These are phyloP conservation scores for Nymphalis c-album DNA, from an alignment of 2,888 invertebrate species.

Conservation along the genomic window DNA sequence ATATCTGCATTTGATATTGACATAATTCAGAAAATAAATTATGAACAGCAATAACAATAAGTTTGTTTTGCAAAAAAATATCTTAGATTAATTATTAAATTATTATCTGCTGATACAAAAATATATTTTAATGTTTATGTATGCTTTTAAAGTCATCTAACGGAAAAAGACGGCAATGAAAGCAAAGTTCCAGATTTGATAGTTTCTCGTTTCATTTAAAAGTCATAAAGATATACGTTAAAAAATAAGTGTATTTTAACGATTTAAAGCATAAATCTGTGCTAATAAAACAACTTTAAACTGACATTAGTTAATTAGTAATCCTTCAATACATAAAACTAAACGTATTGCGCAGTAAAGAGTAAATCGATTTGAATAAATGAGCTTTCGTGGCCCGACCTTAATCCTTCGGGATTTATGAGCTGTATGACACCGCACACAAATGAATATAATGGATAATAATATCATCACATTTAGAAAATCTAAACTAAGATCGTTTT, in stretches of 20 bases:
- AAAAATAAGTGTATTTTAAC: not conserved
- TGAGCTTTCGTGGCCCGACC: not conserved
- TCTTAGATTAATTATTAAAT: no score
- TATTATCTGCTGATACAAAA: no score
- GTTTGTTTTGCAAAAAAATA: no score
- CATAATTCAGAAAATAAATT: no score
- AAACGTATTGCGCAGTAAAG: not conserved
- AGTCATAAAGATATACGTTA: not conserved
- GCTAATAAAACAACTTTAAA: no score
- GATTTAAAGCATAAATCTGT: no score
- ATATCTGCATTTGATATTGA: no score
- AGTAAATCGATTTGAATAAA: conserved; percentile 3
- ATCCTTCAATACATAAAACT: not conserved
- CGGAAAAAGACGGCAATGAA: no score
- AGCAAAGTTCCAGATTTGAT: no score
- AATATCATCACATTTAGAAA: not conserved
- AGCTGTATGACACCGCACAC: not conserved
- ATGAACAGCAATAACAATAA: no score
- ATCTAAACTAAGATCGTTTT: not conserved
- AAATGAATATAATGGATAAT: not conserved
- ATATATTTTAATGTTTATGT: no score
- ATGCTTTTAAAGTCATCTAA: no score
- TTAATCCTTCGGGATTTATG: not conserved
- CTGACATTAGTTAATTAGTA: not conserved
- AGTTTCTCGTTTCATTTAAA: not conserved